Conservation (phyloP, 1,140 invertebrate genomes). For the Leptinotarsa undecemlineata region DNA sequence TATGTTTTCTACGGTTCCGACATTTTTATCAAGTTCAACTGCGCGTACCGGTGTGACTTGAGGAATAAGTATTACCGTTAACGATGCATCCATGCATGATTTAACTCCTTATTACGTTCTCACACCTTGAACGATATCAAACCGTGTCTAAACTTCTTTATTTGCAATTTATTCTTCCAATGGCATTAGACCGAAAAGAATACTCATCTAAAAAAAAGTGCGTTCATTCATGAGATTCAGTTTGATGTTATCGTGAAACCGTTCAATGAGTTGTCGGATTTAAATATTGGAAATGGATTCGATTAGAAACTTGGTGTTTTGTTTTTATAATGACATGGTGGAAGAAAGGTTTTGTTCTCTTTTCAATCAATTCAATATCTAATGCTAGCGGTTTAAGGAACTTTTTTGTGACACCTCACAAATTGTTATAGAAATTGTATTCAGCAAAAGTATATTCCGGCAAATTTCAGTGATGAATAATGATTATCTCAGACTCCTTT, state of each 20-base stretch:
- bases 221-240: constrained; percentile 2
- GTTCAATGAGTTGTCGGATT: background rate
- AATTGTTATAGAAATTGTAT: no score
- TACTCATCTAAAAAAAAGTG: constrained; percentile 14
- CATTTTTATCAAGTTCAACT: constrained; percentile 6
- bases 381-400: no score
- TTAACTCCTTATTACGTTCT: constrained; percentile 29
- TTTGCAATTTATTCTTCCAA: constrained; percentile 21
- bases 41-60: constrained; percentile 20
- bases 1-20: background rate
- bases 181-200: constrained; percentile 21
- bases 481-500: no score
- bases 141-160: constrained; percentile 28
- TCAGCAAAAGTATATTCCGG: no score
- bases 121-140: constrained; percentile 34
- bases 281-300: constrained; percentile 4
- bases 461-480: no score
- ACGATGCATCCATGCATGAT: constrained; percentile 32
- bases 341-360: no score
- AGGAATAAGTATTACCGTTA: constrained; percentile 22
- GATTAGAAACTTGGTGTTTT: background rate
- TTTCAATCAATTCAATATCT: no score
- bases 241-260: background rate
- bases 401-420: no score
- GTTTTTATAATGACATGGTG: no score